Evolutionary conservation across 2,888 invertebrate genomes (phyloP).

Genomic region (Limenitis camilla): DNA sequence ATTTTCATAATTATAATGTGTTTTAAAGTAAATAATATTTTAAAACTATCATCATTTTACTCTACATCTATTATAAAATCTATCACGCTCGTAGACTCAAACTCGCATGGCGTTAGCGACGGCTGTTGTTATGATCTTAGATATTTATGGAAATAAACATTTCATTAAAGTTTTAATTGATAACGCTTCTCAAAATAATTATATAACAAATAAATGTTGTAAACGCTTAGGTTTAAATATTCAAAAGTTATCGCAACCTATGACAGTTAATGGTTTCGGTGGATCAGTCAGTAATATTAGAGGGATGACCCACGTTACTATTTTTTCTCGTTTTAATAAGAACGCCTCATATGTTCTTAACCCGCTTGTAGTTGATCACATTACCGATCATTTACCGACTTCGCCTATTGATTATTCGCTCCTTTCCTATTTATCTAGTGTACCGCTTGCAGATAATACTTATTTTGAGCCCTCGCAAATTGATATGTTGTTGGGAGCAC

Average conservation of each 20-base stretch:
- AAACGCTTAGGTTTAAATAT: neutral
- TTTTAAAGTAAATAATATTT: no score
- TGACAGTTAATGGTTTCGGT: conserved; percentile 9
- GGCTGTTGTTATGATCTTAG: conserved; percentile 1
- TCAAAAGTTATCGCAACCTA: neutral
- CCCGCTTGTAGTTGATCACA: neutral
- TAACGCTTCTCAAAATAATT: conserved; percentile 9
- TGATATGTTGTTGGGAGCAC: neutral
- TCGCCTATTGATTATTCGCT: neutral
- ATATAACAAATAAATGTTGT: conserved; percentile 4
- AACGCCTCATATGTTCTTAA: conserved; percentile 2
- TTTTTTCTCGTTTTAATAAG: conserved; percentile 9
- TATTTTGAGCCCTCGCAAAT: neutral
- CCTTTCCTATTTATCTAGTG: neutral
- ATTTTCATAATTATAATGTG: no score
- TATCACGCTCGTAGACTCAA: neutral
- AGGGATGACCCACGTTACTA: neutral
- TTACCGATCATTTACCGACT: neutral
- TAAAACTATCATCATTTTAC: no score
- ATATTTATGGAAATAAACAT: neutral
- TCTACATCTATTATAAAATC: no score
- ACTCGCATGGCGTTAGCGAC: conserved; percentile 1
- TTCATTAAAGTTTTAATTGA: conserved; percentile 3
- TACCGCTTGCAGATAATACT: neutral
- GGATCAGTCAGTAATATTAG: conserved; percentile 5